Base-by-base conservation (phyloP, 1,140 invertebrate species). In the Ditylenchus dipsaci region DNA sequence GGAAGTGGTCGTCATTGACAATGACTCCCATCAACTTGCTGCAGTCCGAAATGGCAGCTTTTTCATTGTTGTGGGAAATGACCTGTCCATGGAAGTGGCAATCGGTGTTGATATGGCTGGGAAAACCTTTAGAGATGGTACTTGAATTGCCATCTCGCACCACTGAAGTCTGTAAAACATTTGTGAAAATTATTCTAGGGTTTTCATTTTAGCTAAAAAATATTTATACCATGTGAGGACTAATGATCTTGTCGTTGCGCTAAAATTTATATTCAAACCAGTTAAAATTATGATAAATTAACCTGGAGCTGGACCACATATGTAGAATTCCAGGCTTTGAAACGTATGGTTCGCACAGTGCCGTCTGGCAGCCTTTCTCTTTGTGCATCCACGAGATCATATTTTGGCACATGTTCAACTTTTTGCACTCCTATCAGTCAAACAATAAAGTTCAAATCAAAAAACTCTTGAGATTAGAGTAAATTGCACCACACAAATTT, bases 41-140 rank as follows among this genome's bases (percentile, higher is more conserved):
- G 64, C 80, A 82, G 64, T 83, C 78, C 13, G 81, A 83, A 49
- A 82, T 69, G 30, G 80, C 79, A 1, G 74, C 80, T 58, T 66
- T 65, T 38, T 56, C 47, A 61, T 76, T 62, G 11, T 68, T 67
- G 57, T 81, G 81, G n/a, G 77, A 75, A 21, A 69, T 60, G 7
- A 81, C 69, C 60, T 63, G 59, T 23, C 79, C 79, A 33, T 77
- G 65, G 58, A 79, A 83, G 61, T 83, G 81, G 60, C 79, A 81
- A 33, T 78, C 53, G 13, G 53, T 30, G 57, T 64, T 19, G 17
- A 58, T 42, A 42, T 64, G 29, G 1, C n/a, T 23, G 15, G 81
- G 67, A 17, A 81, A 56, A 13, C 77, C 65, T 19, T 67, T 56
- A 29, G 53, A 49, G 23, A n/a, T 49, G 23, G 56, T 27, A 23